A percentile compares a stretch with the other conserved stretches of the same genome.
These are phyloP conservation scores for Cepaea nemoralis DNA, from an alignment of 1,140 invertebrate species.

Conservation along the genomic window DNA sequence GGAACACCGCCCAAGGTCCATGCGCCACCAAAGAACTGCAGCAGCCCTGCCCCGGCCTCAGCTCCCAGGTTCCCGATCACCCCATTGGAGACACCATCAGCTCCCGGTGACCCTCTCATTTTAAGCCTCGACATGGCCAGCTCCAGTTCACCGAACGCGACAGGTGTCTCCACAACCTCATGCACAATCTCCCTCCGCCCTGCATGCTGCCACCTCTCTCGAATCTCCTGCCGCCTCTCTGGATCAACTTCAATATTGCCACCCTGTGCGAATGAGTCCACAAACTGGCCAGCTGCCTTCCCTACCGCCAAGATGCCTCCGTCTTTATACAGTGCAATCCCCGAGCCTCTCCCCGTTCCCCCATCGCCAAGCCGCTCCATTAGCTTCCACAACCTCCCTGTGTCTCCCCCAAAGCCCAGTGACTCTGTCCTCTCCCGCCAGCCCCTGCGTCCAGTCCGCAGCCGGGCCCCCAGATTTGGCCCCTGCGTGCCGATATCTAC, in stretches of 20 bases:
- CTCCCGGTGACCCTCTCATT: background rate
- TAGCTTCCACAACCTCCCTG: background rate
- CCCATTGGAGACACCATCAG: background rate
- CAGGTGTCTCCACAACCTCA: background rate
- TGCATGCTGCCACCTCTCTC: background rate
- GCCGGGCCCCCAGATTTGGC: background rate
- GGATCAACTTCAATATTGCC: background rate
- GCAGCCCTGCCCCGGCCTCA: background rate
- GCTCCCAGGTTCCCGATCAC: conserved; percentile 1
- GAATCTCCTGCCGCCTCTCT: background rate
- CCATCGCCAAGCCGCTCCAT: background rate
- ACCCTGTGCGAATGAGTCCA: background rate
- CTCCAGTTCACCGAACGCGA: background rate
- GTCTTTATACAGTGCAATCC: background rate
- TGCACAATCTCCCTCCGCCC: background rate
- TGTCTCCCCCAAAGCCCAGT: background rate
- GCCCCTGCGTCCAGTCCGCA: background rate
- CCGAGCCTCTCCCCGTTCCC: background rate
- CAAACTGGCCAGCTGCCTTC: background rate
- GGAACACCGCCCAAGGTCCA: too few relatives aligned
- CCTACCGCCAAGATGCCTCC: background rate
- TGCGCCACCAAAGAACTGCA: background rate
- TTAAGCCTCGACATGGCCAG: background rate
- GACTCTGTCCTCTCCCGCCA: background rate
- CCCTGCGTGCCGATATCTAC: background rate